Base-by-base conservation (phyloP, 2,888 invertebrate genomes). In the Eupithecia vulgata region DNA sequence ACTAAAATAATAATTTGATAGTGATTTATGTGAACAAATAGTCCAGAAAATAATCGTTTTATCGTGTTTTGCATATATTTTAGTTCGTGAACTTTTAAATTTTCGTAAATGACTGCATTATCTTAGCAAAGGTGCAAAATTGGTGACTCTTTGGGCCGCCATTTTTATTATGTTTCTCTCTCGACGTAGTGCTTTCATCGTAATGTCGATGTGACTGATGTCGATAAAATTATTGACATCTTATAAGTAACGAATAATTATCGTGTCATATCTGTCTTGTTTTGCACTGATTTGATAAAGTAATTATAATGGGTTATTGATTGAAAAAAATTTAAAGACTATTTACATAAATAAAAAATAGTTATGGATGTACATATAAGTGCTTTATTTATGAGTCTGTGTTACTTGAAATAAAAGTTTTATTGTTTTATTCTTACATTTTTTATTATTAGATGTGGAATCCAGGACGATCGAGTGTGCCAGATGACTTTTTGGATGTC, bases 381-480 rank as follows among this genome's bases (percentile, higher is more conserved):
- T 48, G 48, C 48, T 48, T 48, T 48, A 48, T 48, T 37, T 37
- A 37, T 37, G 37, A 37, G 10, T 37, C 8, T 37, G 42, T 15
- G 0, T 42, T 15, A 42, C 52, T 52, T 52, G 52, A 52, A 52
- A 52, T 52, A 5, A 52, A 7, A 4, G 5, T 0, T n/a, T 15
- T 3, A 30, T 15, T 52, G n/a, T 52, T 52, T 52, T n/a, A 21
- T 52, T 52, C 7, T 21, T 52, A 15, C 5, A 6, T 48, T 48
- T 52, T 52, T 52, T 52, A 21, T 21, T 52, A 21, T 52, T 52
- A 52, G 52, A 52, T 52, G 52, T 52, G 52, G 52, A 52, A 52
- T 52, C 52, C 52, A 52, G 52, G 52, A 52, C 52, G 2, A 52
- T 52, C 52, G n/a, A 52, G 7, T 21, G 52, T 52, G 52, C 52